Evolutionary conservation across 37 sponge, comb jelly and placozoan species (phyloP).

Genomic region (Axinella damicornis): DNA sequence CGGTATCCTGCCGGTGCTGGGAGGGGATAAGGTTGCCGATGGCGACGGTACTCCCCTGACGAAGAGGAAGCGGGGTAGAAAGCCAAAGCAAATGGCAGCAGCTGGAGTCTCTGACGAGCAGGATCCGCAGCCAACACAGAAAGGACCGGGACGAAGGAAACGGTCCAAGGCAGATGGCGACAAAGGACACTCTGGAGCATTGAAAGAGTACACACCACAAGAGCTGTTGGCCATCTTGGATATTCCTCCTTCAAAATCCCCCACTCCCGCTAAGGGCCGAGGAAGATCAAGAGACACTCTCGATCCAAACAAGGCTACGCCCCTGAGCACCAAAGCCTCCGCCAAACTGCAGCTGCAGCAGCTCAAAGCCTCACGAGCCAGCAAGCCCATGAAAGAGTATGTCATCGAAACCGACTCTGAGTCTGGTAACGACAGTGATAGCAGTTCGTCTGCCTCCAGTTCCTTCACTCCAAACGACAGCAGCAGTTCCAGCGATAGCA

Average conservation of each 20-base stretch:
- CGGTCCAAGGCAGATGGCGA: not conserved
- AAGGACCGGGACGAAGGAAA: not conserved
- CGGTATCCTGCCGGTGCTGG: no score
- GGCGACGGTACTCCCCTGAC: not conserved
- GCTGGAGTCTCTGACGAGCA: not conserved
- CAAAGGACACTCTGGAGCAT: no score
- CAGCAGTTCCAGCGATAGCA: conserved; percentile 24
- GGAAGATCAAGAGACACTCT: not conserved
- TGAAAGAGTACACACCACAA: conserved; percentile 24
- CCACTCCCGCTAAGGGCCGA: not conserved
- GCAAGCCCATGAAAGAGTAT: conserved; percentile 59
- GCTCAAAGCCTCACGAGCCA: conserved; percentile 11
- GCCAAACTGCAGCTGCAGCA: conserved; percentile 36
- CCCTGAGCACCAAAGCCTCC: not conserved
- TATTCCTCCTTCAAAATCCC: conserved; percentile 11
- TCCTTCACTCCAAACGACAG: conserved; percentile 31
- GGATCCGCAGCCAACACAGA: not conserved
- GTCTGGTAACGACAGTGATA: conserved; percentile 20
- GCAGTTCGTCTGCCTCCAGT: conserved; percentile 51
- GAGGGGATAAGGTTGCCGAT: not conserved
- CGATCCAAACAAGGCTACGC: not conserved
- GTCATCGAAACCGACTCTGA: conserved; percentile 63
- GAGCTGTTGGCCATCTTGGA: conserved; percentile 35
- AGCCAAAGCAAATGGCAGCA: not conserved
- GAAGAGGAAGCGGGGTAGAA: not conserved